Percentiles rank a stretch among this genome's conserved stretches.
Conservation (phyloP, 2,888 invertebrate species). For the Lepetodrilus schrolli region DNA sequence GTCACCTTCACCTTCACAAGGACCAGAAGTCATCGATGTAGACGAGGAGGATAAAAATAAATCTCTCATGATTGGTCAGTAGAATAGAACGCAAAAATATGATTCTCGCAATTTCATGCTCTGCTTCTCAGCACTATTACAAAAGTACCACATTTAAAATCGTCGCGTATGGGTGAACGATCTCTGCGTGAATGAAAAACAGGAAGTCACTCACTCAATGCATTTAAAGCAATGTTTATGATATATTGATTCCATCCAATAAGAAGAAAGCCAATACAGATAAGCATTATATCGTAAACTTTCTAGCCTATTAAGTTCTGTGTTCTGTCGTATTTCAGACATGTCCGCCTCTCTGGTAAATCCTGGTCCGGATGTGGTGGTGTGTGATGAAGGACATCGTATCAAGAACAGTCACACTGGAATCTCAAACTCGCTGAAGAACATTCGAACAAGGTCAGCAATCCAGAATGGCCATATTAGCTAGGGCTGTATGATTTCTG, state of each 20-base stretch:
- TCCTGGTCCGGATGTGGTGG: conserved; percentile 75
- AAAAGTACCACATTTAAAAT: no score
- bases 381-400: conserved; percentile 83
- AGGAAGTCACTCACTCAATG: background rate
- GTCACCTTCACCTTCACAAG: conserved; percentile 28
- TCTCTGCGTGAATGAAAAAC: background rate
- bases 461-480: no score
- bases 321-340: conserved; percentile 63
- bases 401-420: conserved; percentile 98
- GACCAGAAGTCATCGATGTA: conserved; percentile 72
- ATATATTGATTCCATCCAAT: no score
- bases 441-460: conserved; percentile 85
- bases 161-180: no score
- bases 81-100: no score
- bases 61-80: conserved; percentile 65
- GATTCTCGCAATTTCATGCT: background rate
- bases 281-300: no score
- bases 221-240: background rate
- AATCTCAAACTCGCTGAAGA: conserved; percentile 94
- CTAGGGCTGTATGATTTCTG: no score
- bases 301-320: no score
- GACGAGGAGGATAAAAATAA: conserved; percentile 77
- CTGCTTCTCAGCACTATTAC: background rate
- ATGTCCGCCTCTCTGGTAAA: conserved; percentile 71
- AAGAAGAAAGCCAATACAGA: no score